Percentiles rank a stretch among this genome's conserved stretches.
phyloP scores from a whole-genome alignment of 2,888 invertebrate genomes.

The Thymelicus acteon region DNA sequence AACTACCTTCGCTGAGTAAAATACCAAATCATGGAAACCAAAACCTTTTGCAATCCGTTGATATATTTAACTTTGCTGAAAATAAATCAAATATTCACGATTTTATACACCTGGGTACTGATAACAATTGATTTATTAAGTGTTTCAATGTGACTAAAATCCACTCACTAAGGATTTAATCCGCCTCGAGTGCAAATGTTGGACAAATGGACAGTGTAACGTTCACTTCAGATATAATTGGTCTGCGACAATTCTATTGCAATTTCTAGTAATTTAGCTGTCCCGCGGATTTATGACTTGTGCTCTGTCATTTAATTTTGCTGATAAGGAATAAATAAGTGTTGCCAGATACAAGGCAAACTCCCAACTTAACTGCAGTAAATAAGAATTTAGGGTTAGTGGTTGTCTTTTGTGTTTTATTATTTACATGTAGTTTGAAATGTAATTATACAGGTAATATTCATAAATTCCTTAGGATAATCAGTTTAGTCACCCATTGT shows the following conservation, averaged over 20 bases:
- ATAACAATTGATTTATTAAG: conserved; percentile 30
- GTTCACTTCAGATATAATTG: conserved; percentile 35
- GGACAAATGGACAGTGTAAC: conserved; percentile 30
- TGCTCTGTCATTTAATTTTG: conserved; percentile 29
- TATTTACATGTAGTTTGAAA: too few relatives aligned
- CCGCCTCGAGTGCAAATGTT: conserved; percentile 18
- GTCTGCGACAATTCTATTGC: conserved; percentile 37
- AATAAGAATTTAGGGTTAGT: too few relatives aligned
- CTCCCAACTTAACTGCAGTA: neutral
- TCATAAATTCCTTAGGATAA: too few relatives aligned
- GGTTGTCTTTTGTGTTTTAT: too few relatives aligned
- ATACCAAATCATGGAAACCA: neutral
- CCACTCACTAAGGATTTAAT: conserved; percentile 18
- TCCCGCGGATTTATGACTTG: conserved; percentile 22
- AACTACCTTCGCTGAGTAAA: neutral
- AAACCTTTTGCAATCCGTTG: conserved; percentile 9
- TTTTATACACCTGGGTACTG: conserved; percentile 29
- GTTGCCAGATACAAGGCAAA: conserved; percentile 1
- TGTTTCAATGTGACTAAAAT: conserved; percentile 7
- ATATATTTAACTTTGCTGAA: conserved; percentile 21
- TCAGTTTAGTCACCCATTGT: too few relatives aligned
- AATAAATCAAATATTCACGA: conserved; percentile 31
- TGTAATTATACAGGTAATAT: too few relatives aligned
- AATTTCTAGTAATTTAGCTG: conserved; percentile 36
- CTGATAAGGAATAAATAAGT: conserved; percentile 25